Evolutionary conservation across 2,888 invertebrate species (phyloP), one percentile per base, ranked within the genome.

Genomic region (Drosophila mimica): DNA sequence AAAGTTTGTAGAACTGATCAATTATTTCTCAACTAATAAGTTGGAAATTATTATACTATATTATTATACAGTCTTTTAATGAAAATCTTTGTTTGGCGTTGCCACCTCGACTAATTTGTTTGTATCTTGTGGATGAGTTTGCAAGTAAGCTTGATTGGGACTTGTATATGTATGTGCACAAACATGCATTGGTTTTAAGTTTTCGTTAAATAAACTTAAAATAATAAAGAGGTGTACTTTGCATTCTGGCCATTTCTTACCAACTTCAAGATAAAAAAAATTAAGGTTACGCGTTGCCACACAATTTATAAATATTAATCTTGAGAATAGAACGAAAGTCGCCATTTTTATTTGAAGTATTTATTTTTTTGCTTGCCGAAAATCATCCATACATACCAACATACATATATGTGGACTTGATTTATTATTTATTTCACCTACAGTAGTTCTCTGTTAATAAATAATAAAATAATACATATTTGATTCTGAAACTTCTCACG

Each of bases 331-430:
- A 20, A 13, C 13, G 20, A 46, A 20, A 20, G 7, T 2, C 2
- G 2, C 13, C 7, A 7, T 0, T 7, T 20, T 38, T 2, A n/a
- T 38, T n/a, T 20, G 1, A 17, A 38, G 38, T 13, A 20, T 43
- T 43, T 46, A 20, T 20, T 20, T 11, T 6, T 43, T 20, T n/a
- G 9, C 9, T 0, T 0, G 9, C 40, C n/a, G 40, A 40, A 40
- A 40, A 40, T n/a, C 0, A 1, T n/a, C 11, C 40, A 20, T 40
- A 40, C 0, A n/a, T 11, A n/a, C 20, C n/a, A 2, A 20, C 9
- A 40, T 5, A n/a, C n/a, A 40, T 5, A 20, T 20, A 5, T 20
- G 0, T 20, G 0, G 5, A 13, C 13, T 8, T n/a, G n/a, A n/a
- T n/a, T n/a, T n/a, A n/a, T n/a, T 36, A 36, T 36, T 17, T 38